A percentile compares a stretch with the other conserved stretches of the same genome.
Evolutionary conservation across 1,140 invertebrate species (phyloP).

Genomic region (Drosophila baimaii): DNA sequence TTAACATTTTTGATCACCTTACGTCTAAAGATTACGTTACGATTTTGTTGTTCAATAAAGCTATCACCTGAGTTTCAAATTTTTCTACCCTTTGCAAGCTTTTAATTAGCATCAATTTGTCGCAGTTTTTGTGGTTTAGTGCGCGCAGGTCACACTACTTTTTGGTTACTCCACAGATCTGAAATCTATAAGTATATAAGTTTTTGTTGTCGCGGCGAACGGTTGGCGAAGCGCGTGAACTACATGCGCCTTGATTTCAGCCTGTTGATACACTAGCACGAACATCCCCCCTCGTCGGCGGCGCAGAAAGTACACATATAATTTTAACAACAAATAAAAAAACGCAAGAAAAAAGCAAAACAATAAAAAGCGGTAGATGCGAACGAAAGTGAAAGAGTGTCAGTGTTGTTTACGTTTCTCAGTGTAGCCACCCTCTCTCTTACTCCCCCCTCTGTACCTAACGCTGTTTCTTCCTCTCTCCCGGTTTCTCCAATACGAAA

Average conservation of each 20-base stretch:
- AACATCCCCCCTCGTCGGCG: neutral
- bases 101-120: neutral
- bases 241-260: slow-evolving; percentile 14
- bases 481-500: slow-evolving; percentile 34
- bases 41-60: too few species aligned
- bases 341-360: slow-evolving; percentile 44
- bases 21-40: neutral
- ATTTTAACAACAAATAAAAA: slow-evolving; percentile 35
- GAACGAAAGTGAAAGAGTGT: slow-evolving; percentile 52
- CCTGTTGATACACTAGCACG: slow-evolving; percentile 13
- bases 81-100: neutral
- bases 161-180: slow-evolving; percentile 7
- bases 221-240: slow-evolving; percentile 36
- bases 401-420: slow-evolving; percentile 43
- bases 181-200: slow-evolving; percentile 21
- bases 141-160: slow-evolving; percentile 6
- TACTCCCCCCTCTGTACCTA: slow-evolving; percentile 11
- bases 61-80: too few species aligned
- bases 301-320: slow-evolving; percentile 36
- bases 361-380: slow-evolving; percentile 26
- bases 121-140: too few species aligned
- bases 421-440: slow-evolving; percentile 28
- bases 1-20: neutral
- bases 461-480: slow-evolving; percentile 36
- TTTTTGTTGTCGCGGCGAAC: slow-evolving; percentile 42